phyloP scores from a whole-genome alignment of 2,888 invertebrate genomes.

The Eledona agricola region DNA sequence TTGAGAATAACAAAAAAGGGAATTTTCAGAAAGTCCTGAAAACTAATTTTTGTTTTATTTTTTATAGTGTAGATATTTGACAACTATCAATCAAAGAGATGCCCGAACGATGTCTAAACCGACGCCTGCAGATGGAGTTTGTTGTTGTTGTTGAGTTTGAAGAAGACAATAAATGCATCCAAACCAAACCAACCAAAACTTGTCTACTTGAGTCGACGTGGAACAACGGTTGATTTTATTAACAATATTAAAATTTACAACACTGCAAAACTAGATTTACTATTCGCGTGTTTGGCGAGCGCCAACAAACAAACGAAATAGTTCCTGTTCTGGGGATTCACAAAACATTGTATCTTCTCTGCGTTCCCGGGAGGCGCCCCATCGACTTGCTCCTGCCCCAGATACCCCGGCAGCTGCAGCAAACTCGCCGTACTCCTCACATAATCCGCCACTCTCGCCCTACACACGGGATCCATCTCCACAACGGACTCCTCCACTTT shows the following conservation, averaged over 20 bases:
- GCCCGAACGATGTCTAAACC: too few relatives aligned
- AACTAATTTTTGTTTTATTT: too few relatives aligned
- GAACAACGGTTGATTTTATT: too few relatives aligned
- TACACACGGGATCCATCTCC: constrained; percentile 66
- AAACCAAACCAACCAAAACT: too few relatives aligned
- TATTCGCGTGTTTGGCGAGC: constrained; percentile 65
- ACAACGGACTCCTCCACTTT: constrained; percentile 53
- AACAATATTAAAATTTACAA: constrained; percentile 49
- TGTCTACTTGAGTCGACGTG: too few relatives aligned
- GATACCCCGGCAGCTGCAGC: constrained; percentile 52
- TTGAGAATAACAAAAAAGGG: too few relatives aligned
- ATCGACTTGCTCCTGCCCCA: constrained; percentile 52
- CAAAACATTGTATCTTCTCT: constrained; percentile 50
- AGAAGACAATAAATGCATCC: too few relatives aligned
- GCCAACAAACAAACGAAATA: constrained; percentile 66
- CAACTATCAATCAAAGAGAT: too few relatives aligned
- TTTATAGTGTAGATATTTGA: too few relatives aligned
- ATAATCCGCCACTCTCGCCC: constrained; percentile 67
- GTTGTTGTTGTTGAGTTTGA: too few relatives aligned
- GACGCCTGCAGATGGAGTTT: too few relatives aligned
- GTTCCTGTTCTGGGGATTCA: constrained; percentile 63
- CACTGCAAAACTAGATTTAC: constrained; percentile 65
- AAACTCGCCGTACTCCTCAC: constrained; percentile 62
- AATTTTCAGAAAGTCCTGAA: too few relatives aligned
- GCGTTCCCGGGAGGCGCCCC: constrained; percentile 53